Percentiles rank a stretch among this genome's conserved stretches.
These are phyloP conservation scores for Antennarius maculatus DNA, from an alignment of 2,797 vertebrate genomes.

Conservation along the genomic window DNA sequence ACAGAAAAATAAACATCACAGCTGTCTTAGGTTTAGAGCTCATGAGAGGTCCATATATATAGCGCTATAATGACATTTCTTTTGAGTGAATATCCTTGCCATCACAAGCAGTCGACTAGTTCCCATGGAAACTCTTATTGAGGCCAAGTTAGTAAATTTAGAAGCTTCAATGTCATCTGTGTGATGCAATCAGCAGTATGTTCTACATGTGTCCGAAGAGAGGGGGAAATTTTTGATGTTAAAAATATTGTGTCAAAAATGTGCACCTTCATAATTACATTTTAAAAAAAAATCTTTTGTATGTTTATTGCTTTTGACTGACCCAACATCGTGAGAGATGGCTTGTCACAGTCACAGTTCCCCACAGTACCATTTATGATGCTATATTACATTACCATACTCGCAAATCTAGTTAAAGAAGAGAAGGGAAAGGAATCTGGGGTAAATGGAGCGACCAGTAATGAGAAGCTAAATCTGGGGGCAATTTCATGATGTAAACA, in stretches of 20 bases:
- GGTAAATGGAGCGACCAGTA: conserved; percentile 14
- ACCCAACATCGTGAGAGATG: conserved; percentile 14
- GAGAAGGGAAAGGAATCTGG: conserved; percentile 10
- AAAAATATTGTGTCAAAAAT: conserved; percentile 34
- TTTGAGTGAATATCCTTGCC: conserved; percentile 58
- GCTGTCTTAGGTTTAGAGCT: not conserved
- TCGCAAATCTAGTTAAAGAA: conserved; percentile 22
- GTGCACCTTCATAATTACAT: conserved; percentile 2
- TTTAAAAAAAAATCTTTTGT: no score
- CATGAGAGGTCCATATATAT: conserved; percentile 28
- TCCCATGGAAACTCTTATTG: conserved; percentile 81
- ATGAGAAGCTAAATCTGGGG: conserved; percentile 6
- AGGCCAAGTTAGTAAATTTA: conserved; percentile 78
- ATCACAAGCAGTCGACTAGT: conserved; percentile 72
- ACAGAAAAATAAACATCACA: not conserved
- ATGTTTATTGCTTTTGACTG: conserved; percentile 30
- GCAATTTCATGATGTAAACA: conserved; percentile 21
- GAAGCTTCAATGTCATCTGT: conserved; percentile 73
- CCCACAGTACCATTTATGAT: conserved; percentile 18
- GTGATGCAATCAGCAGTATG: conserved; percentile 70
- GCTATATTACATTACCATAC: conserved; percentile 10
- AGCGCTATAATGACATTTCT: conserved; percentile 42
- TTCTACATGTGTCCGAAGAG: conserved; percentile 51
- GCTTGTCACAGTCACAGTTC: conserved; percentile 26
- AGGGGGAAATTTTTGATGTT: conserved; percentile 35